Percentiles rank a stretch among this genome's conserved stretches.
Evolutionary conservation across 2,888 invertebrate species (phyloP).

Genomic region (Gonocerus acuteangulatus): DNA sequence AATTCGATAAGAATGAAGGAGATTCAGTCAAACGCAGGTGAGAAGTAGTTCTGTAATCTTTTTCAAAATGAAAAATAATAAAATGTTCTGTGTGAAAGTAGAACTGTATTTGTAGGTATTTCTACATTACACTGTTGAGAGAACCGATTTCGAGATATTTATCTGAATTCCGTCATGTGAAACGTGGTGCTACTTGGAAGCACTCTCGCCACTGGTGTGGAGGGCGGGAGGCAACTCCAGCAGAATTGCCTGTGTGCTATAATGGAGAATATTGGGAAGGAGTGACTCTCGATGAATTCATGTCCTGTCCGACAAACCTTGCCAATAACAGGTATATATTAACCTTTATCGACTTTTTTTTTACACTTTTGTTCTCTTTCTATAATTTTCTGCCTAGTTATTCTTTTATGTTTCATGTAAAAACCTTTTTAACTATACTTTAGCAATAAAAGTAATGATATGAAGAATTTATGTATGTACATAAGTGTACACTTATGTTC

Average conservation of each 20-base stretch:
- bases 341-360: neutral
- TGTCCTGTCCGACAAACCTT: slow-evolving; percentile 83
- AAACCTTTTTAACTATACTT: no score
- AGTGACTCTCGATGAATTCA: slow-evolving; percentile 84
- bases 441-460: no score
- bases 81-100: no score
- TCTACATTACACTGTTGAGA: slow-evolving; percentile 90
- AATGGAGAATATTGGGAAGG: slow-evolving; percentile 74
- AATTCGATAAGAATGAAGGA: slow-evolving; percentile 84
- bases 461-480: no score
- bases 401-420: no score
- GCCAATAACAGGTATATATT: slow-evolving; percentile 69
- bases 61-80: neutral
- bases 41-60: neutral
- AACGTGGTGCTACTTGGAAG: slow-evolving; percentile 94
- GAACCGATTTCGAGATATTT: slow-evolving; percentile 90
- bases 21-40: slow-evolving; percentile 62
- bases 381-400: no score
- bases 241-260: slow-evolving; percentile 78
- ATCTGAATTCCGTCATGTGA: slow-evolving; percentile 94
- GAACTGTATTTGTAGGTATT: slow-evolving; percentile 58
- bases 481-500: no score
- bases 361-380: no score
- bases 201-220: slow-evolving; percentile 58
- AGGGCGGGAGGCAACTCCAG: slow-evolving; percentile 64